phyloP scores from a whole-genome alignment of 2,113 vertebrate species.

The Sclerurus mexicanus region DNA sequence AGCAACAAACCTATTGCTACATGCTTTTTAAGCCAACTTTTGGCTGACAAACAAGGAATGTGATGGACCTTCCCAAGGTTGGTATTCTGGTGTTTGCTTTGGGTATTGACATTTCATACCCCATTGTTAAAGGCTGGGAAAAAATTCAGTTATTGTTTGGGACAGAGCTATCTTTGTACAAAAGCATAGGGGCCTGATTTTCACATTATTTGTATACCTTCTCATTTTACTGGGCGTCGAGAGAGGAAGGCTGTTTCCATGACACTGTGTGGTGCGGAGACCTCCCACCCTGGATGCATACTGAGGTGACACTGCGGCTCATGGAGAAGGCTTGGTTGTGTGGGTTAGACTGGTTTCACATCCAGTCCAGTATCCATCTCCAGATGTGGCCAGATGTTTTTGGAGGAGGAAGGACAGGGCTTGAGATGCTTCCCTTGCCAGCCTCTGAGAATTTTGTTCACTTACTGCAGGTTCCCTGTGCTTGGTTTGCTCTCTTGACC shows the following conservation, averaged over 20 bases:
- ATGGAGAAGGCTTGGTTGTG: neutral
- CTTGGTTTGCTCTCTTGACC: neutral
- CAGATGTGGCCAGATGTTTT: neutral
- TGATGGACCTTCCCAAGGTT: neutral
- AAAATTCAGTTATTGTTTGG: neutral
- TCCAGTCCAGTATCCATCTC: neutral
- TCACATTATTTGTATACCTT: neutral
- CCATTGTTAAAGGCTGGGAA: neutral
- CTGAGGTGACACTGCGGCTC: rapidly evolving
- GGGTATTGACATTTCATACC: neutral
- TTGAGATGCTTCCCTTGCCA: neutral
- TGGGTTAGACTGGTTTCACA: neutral
- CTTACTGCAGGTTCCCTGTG: neutral
- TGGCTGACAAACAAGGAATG: neutral
- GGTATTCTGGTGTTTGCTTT: neutral
- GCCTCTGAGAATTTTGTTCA: neutral
- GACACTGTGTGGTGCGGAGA: neutral
- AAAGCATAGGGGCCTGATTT: neutral
- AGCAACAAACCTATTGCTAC: neutral
- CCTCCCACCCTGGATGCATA: rapidly evolving
- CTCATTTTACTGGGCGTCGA: neutral
- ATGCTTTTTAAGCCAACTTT: neutral
- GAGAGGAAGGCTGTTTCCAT: neutral
- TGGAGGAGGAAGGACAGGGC: neutral
- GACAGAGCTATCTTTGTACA: neutral